Evolutionary conservation across 2,113 vertebrate species (phyloP).

Genomic region (Planiliza haematocheilus): DNA sequence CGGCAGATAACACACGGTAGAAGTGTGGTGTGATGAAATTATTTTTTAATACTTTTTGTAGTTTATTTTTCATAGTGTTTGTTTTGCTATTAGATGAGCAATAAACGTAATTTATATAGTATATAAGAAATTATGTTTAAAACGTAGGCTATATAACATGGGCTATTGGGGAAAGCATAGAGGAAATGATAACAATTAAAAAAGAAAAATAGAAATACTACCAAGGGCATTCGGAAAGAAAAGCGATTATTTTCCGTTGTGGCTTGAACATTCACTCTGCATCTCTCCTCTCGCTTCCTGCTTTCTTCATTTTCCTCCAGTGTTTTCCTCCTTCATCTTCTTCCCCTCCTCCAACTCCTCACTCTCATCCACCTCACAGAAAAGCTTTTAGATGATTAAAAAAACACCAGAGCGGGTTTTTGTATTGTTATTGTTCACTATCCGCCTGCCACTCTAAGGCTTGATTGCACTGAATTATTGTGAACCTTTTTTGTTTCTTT

Average conservation of each 20-base stretch:
- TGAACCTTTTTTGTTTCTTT: slow-evolving; percentile 25
- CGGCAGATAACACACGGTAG: slow-evolving; percentile 1
- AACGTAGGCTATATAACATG: no score
- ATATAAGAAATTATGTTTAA: no score
- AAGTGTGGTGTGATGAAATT: not conserved
- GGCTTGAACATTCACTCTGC: slow-evolving; percentile 5
- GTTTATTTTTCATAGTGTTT: not conserved
- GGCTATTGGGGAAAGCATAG: not conserved
- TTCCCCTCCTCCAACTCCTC: slow-evolving; percentile 18
- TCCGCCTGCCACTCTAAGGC: slow-evolving; percentile 6
- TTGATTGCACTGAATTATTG: slow-evolving; percentile 45
- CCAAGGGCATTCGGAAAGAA: not conserved
- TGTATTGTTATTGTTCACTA: slow-evolving; percentile 50
- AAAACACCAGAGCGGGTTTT: slow-evolving; percentile 40
- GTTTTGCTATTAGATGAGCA: not conserved
- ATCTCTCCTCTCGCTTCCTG: slow-evolving; percentile 5
- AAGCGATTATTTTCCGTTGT: slow-evolving; percentile 25
- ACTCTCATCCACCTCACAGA: slow-evolving; percentile 25
- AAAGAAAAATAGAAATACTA: slow-evolving; percentile 11
- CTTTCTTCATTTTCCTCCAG: slow-evolving; percentile 35
- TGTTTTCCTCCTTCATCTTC: slow-evolving; percentile 16
- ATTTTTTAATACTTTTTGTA: not conserved
- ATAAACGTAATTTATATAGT: no score
- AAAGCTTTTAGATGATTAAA: slow-evolving; percentile 76
- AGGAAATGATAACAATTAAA: no score